These are phyloP conservation scores for Lagorchestes hirsutus DNA, from an alignment of 2,797 vertebrate genomes.

Conservation along the genomic window DNA sequence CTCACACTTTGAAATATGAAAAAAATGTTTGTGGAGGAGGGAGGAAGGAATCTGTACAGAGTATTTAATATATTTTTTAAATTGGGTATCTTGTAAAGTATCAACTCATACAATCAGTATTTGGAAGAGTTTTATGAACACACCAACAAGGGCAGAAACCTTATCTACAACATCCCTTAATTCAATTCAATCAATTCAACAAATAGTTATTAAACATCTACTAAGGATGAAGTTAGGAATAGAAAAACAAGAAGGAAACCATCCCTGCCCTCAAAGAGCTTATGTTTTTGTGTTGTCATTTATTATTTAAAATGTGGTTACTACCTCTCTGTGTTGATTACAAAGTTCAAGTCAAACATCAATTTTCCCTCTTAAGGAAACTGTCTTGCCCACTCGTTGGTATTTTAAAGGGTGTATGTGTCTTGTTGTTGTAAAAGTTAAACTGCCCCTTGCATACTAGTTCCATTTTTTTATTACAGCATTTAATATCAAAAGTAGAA, in stretches of 20 bases:
- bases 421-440: not conserved
- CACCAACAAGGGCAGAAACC: not conserved
- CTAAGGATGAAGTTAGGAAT: not conserved
- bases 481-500: slow-evolving; percentile 20
- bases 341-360: not conserved
- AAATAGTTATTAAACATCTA: not conserved
- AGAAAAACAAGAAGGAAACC: not conserved
- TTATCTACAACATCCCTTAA: not conserved
- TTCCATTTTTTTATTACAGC: slow-evolving; percentile 28
- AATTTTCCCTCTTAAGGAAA: not conserved
- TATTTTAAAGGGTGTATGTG: not conserved
- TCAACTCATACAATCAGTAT: not conserved
- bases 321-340: not conserved
- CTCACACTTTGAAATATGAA: not conserved
- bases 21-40: not conserved
- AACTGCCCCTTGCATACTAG: slow-evolving; percentile 28
- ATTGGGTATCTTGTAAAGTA: not conserved
- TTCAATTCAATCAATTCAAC: not conserved
- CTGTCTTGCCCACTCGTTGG: not conserved
- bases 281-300: not conserved
- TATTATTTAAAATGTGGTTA: not conserved
- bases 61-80: not conserved
- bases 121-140: not conserved
- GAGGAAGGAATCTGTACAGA: not conserved
- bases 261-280: not conserved